Evolutionary conservation across 2,888 invertebrate species (phyloP), one percentile per base, ranked within the genome.

Genomic region (Cataglyphis cursor): DNA sequence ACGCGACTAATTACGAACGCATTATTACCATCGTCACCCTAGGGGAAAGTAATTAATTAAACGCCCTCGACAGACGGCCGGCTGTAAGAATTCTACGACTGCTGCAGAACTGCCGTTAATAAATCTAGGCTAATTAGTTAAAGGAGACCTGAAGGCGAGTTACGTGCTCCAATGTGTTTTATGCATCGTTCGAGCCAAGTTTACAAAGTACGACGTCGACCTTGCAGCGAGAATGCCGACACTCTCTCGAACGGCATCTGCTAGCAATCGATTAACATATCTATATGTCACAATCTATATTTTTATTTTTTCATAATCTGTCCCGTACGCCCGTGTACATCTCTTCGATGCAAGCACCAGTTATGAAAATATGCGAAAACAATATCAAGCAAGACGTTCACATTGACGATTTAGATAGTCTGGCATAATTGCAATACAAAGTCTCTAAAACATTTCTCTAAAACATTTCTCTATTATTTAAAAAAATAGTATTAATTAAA

Each of bases 111-210:
- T 81, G 21, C 81, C 62, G 75, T 81, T 81, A 72, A 81, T 81
- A 81, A 81, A 74, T 81, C 74, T 51, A 81, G 73, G 44, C 74
- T 81, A 81, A 81, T 81, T 81, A 81, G 81, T 73, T 62, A 21
- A 62, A 73, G 21, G 62, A 57, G n/a, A 48, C 18, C 21, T 31
- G 18, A 44, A 70, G 44, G 12, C 70, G 38, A 57, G 31, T 57
- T 78, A 80, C 59, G 59, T 70, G 35, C 41, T 9, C 59, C 31
- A 41, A 66, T 28, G 35, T 76, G 66, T 76, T 76, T 76, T 66
- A 76, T 76, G 76, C 66, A 76, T 41, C 57, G 78, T 80, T 70
- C 44, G 70, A 70, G 44, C 18, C 24, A 35, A 80, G 78, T 59
- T 78, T 68, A 44, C 59, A 48, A 80, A 78, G 68, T 68, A 24